Conservation (phyloP, 2,113 vertebrate species). For the Seriola rivoliana region DNA sequence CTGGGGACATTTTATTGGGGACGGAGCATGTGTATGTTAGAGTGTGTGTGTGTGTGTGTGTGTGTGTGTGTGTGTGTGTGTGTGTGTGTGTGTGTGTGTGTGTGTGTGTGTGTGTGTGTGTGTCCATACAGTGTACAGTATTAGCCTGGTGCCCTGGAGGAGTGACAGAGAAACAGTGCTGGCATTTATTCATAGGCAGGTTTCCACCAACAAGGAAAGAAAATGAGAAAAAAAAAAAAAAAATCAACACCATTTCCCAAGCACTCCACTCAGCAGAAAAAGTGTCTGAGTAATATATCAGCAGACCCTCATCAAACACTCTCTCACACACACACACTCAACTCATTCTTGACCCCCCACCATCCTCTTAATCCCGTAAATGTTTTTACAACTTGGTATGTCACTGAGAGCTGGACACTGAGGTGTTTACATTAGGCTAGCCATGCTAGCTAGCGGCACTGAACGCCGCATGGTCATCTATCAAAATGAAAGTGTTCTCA, state of each 20-base stretch:
- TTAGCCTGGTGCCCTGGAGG: constrained; percentile 77
- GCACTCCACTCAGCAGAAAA: constrained; percentile 84
- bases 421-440: constrained; percentile 77
- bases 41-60: neutral
- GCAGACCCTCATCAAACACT: constrained; percentile 80
- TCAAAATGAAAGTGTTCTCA: constrained; percentile 76
- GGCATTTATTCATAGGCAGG: constrained; percentile 84
- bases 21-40: neutral
- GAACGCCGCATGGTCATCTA: constrained; percentile 69
- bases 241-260: constrained; percentile 73
- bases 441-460: constrained; percentile 68
- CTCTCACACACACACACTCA: constrained; percentile 22
- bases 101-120: neutral
- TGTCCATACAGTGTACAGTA: neutral
- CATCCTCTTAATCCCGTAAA: constrained; percentile 85
- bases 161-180: constrained; percentile 79
- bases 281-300: constrained; percentile 84
- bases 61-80: neutral
- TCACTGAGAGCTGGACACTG: constrained; percentile 80
- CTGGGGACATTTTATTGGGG: neutral
- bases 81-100: too few species aligned
- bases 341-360: constrained; percentile 46
- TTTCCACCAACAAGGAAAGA: constrained; percentile 57
- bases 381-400: constrained; percentile 83
- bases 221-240: constrained; percentile 48